Conservation (phyloP, 2,888 invertebrate species). For the Aleiodes alternator region DNA sequence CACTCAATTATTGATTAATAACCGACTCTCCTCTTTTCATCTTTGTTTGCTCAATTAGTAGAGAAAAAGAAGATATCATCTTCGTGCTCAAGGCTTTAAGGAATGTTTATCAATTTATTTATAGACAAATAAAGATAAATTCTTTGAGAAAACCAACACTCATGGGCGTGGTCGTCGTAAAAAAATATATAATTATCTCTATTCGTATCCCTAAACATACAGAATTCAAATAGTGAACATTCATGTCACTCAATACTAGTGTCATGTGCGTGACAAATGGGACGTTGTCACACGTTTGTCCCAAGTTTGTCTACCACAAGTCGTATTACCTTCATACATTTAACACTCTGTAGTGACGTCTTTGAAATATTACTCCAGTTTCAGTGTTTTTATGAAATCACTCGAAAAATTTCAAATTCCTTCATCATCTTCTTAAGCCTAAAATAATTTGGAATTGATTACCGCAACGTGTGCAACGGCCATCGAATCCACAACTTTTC, state of each 20-base stretch:
- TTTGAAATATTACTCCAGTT: slow-evolving; percentile 72
- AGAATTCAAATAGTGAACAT: slow-evolving; percentile 48
- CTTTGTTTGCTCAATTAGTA: not conserved
- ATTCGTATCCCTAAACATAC: slow-evolving; percentile 36
- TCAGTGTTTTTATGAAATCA: not conserved
- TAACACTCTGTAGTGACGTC: slow-evolving; percentile 51
- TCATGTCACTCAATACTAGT: slow-evolving; percentile 59
- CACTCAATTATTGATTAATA: slow-evolving; percentile 14
- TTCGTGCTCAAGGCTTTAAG: no score
- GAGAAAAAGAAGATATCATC: not conserved
- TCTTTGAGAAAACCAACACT: slow-evolving; percentile 45
- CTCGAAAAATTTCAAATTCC: slow-evolving; percentile 10
- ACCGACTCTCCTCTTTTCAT: not conserved
- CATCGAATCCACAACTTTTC: slow-evolving; percentile 10
- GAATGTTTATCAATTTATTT: no score
- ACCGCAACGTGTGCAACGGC: slow-evolving; percentile 28
- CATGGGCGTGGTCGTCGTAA: slow-evolving; percentile 12
- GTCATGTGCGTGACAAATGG: slow-evolving; percentile 73
- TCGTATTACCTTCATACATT: slow-evolving; percentile 57
- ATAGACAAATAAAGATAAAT: slow-evolving; percentile 46
- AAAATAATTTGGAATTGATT: slow-evolving; percentile 36
- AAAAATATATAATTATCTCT: slow-evolving; percentile 30
- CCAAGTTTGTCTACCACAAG: slow-evolving; percentile 71
- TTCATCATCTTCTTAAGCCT: slow-evolving; percentile 23
- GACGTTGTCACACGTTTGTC: slow-evolving; percentile 73